Evolutionary conservation across 2,888 invertebrate species (phyloP), one percentile per base, ranked within the genome.

Genomic region (Gymnoscelis rufifasciata): DNA sequence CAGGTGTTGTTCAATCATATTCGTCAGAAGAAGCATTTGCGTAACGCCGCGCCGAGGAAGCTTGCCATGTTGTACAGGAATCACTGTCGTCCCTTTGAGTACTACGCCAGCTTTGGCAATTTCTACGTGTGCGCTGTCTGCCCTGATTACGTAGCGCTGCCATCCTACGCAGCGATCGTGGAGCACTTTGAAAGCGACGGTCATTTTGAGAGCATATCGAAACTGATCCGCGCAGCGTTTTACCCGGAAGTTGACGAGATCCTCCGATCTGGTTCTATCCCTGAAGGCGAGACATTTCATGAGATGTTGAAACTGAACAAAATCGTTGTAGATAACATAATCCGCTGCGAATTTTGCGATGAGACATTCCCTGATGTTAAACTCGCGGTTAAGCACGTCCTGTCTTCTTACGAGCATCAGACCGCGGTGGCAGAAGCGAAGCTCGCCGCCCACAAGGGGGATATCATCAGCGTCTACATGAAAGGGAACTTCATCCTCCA

Each of bases 1-100:
- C 88, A 88, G 57, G 83, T 88, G 13, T 58, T 88, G 1, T 88
- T 88, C 64, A 88, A 87, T 38, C 88, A 88, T 37, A 83, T 87
- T 3, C 80, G 88, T 0, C 88, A 88, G 61, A 88, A 88, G 61
- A 88, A 88, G 56, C 88, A 88, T 62, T 54, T 88, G 35, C 63
- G 88, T 3, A 87, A 88, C 60, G 83, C 87, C 0, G 88, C 88
- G 0, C 88, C 88, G 3, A 62, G 74, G 3, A 88, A 88, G 42
- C 64, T 88, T 0, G 56, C 73, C 0, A 54, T 83, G 62, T 60
- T 88, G 0, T 88, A 83, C 57, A 83, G 74, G 28, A 87, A 87
- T 45, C 71, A 79, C 12, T 84, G 86, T 51, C 72, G 88, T 0
- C 86, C 88, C 0, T 71, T 75, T 0, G 88, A 88, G 52, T 87